Conservation (phyloP, 2,797 vertebrate species). For the Sphenodon punctatus region DNA sequence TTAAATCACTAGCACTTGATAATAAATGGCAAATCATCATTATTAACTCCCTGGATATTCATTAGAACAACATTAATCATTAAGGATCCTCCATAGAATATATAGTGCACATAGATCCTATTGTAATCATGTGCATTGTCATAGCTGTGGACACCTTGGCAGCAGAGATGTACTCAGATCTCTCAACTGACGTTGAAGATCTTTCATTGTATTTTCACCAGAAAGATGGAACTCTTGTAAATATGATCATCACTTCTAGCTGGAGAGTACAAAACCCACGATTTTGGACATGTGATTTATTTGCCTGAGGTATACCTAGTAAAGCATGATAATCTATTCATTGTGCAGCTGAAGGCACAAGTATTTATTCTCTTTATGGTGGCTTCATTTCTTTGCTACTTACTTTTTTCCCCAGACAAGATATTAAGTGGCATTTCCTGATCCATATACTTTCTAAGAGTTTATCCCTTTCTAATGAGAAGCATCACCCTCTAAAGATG, state of each 20-base stretch:
- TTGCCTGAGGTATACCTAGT: neutral
- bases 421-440: neutral
- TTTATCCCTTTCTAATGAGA: neutral
- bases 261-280: neutral
- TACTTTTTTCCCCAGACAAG: rapidly evolving
- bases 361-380: rapidly evolving
- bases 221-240: neutral
- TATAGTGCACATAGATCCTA: neutral
- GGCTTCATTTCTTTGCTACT: rapidly evolving
- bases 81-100: rapidly evolving
- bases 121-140: neutral
- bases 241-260: rapidly evolving
- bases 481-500: neutral
- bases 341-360: neutral
- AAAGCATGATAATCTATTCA: neutral
- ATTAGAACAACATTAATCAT: neutral
- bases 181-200: neutral
- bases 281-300: neutral
- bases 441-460: neutral
- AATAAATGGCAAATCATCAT: neutral
- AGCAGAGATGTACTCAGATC: neutral
- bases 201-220: neutral
- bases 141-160: rapidly evolving
- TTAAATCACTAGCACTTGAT: rapidly evolving
- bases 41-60: neutral